Conservation (phyloP, 2,797 vertebrate genomes). For the Simalia tracyae region DNA sequence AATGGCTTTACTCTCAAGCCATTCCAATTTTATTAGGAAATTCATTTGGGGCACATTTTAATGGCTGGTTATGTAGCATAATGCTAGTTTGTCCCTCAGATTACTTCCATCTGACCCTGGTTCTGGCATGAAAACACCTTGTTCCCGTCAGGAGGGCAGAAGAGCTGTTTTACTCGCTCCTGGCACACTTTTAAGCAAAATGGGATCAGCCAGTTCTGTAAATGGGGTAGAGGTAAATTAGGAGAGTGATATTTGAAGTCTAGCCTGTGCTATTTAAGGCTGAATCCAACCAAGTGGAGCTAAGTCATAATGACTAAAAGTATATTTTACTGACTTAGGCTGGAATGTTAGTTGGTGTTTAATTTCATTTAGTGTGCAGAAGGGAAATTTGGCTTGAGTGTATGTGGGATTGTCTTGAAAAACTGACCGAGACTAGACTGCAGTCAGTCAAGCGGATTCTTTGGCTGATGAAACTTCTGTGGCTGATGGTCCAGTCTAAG, state of each 20-base stretch:
- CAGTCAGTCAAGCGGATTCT: no score
- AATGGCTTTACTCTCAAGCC: background rate
- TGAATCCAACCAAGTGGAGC: background rate
- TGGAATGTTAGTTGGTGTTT: no score
- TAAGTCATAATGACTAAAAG: no score
- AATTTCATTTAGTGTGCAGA: no score
- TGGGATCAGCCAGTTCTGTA: background rate
- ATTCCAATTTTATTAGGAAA: background rate
- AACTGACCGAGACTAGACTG: no score
- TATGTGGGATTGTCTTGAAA: no score
- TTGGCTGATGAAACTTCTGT: no score
- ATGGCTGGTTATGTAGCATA: background rate
- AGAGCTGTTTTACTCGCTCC: background rate
- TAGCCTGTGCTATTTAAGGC: background rate
- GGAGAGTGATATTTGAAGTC: background rate
- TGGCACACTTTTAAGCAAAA: background rate
- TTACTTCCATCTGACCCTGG: background rate
- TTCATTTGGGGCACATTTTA: background rate
- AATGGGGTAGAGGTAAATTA: background rate
- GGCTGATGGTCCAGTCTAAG: no score
- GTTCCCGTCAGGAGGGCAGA: background rate
- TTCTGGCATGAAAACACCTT: background rate
- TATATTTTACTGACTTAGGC: no score
- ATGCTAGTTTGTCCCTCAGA: background rate
- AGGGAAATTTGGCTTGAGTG: no score